A percentile compares a stretch with the other conserved stretches of the same genome.
These are phyloP conservation scores for Oscheius sp. DNA, from an alignment of 1,140 invertebrate species.

Conservation along the genomic window DNA sequence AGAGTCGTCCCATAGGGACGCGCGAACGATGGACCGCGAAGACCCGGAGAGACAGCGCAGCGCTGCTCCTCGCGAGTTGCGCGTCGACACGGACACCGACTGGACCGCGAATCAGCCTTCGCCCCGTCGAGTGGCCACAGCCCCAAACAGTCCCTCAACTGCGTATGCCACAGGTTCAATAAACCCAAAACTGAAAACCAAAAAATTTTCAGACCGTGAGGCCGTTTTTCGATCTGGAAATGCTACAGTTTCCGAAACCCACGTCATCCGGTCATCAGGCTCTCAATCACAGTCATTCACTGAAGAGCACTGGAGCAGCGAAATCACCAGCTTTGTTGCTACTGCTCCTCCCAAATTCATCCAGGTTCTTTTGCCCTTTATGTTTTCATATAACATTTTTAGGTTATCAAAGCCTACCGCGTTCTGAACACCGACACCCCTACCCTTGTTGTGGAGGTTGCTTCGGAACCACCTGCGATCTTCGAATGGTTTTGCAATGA, in stretches of 20 bases:
- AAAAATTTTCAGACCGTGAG: slow-evolving; percentile 43
- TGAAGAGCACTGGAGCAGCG: slow-evolving; percentile 58
- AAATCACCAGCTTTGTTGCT: slow-evolving; percentile 54
- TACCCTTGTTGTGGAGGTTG: slow-evolving; percentile 58
- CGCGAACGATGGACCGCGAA: slow-evolving; percentile 4
- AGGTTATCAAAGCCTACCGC: slow-evolving; percentile 58
- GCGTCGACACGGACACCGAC: slow-evolving; percentile 1
- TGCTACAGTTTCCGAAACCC: slow-evolving; percentile 49
- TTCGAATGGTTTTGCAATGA: slow-evolving; percentile 58
- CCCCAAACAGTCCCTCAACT: slow-evolving; percentile 33
- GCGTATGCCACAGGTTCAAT: slow-evolving; percentile 29
- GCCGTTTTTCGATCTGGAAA: slow-evolving; percentile 37
- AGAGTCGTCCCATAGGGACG: not conserved
- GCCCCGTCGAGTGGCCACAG: not conserved
- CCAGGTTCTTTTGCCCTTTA: slow-evolving; percentile 20
- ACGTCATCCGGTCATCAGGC: slow-evolving; percentile 49
- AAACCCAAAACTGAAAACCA: not conserved
- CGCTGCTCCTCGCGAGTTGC: not conserved
- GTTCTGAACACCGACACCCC: slow-evolving; percentile 49
- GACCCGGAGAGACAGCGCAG: not conserved
- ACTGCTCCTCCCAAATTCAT: slow-evolving; percentile 53
- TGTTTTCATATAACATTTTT: slow-evolving; percentile 6
- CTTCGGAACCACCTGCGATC: slow-evolving; percentile 50
- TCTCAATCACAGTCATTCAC: slow-evolving; percentile 47
- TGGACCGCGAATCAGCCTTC: not conserved